Conservation (phyloP, 2,113 vertebrate genomes). For the Chaetodon auriga region DNA sequence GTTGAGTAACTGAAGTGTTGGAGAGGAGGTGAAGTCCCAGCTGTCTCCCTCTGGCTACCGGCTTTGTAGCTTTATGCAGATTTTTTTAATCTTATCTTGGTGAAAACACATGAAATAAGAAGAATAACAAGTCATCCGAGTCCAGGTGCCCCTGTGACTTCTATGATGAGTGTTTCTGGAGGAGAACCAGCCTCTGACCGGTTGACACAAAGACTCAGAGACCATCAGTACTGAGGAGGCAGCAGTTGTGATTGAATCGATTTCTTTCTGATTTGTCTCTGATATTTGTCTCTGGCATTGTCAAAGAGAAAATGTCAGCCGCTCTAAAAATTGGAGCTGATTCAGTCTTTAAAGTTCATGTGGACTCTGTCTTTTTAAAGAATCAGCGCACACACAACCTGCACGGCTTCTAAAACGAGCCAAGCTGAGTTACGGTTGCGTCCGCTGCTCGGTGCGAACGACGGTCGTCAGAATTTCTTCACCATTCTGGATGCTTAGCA, state of each 20-base stretch:
- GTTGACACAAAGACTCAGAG: too few relatives aligned
- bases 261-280: not conserved
- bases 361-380: slow-evolving; percentile 2
- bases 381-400: too few relatives aligned
- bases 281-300: not conserved
- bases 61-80: not conserved
- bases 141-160: not conserved
- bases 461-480: slow-evolving; percentile 10
- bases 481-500: slow-evolving; percentile 16
- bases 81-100: not conserved
- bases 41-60: not conserved
- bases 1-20: slow-evolving; percentile 1
- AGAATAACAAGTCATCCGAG: not conserved
- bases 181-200: not conserved
- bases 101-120: not conserved
- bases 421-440: slow-evolving; percentile 3
- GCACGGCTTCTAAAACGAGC: slow-evolving; percentile 4
- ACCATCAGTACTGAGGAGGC: not conserved
- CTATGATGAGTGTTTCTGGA: not conserved
- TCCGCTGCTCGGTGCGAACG: not conserved
- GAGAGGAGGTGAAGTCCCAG: not conserved
- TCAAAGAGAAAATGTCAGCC: slow-evolving; percentile 18
- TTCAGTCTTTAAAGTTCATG: slow-evolving; percentile 18
- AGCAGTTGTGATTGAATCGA: not conserved
- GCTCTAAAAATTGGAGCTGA: not conserved